phyloP scores from a whole-genome alignment of 2,888 invertebrate genomes.

The Agrochola lota region DNA sequence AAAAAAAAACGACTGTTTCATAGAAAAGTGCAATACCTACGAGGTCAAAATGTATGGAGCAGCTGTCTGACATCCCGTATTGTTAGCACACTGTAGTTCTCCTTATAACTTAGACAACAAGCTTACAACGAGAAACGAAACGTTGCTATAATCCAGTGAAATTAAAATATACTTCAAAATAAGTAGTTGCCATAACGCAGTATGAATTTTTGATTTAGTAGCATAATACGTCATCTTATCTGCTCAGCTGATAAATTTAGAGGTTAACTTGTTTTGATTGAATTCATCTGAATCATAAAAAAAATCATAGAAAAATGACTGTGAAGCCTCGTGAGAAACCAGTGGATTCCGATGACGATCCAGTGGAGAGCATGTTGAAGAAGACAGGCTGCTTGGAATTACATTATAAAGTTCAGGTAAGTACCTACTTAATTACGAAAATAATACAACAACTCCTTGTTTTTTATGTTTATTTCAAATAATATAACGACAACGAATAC shows the following conservation, averaged over 20 bases:
- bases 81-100: neutral
- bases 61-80: too few species aligned
- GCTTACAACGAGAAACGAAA: slow-evolving; percentile 35
- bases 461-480: neutral
- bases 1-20: too few species aligned
- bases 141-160: slow-evolving; percentile 18
- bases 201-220: slow-evolving; percentile 21
- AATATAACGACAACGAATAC: neutral
- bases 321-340: slow-evolving; percentile 80
- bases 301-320: too few species aligned
- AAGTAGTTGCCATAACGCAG: too few species aligned
- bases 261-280: slow-evolving; percentile 56
- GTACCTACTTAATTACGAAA: too few species aligned
- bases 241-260: slow-evolving; percentile 52
- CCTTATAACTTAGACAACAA: too few species aligned
- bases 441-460: neutral
- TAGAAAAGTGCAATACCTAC: too few species aligned
- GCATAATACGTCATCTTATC: slow-evolving; percentile 32
- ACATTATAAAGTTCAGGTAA: slow-evolving; percentile 97
- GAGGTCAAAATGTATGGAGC: too few species aligned
- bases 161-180: neutral
- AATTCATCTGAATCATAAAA: neutral
- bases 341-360: slow-evolving; percentile 93
- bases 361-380: slow-evolving; percentile 96
- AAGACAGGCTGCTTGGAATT: slow-evolving; percentile 97